Conservation (phyloP, 2,888 invertebrate genomes). For the Morpho deidamia region DNA sequence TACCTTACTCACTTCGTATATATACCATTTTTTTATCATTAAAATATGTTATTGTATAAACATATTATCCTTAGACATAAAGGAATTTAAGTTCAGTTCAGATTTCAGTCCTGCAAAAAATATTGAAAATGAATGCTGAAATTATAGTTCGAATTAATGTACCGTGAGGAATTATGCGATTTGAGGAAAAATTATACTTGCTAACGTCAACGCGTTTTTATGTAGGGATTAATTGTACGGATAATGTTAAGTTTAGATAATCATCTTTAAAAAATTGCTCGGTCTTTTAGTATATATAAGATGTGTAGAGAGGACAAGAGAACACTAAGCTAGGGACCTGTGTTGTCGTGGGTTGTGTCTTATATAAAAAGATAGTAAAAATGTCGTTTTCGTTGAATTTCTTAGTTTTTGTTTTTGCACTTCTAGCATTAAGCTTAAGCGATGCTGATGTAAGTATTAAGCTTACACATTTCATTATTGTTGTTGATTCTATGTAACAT, state of each 20-base stretch:
- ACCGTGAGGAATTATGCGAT: neutral
- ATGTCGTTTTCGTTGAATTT: slow-evolving; percentile 22
- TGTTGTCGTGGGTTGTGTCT: slow-evolving; percentile 9
- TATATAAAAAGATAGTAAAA: slow-evolving; percentile 6
- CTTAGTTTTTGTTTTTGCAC: slow-evolving; percentile 22
- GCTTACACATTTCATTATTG: too few relatives aligned
- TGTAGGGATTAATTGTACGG: slow-evolving; percentile 16
- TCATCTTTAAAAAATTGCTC: slow-evolving; percentile 24
- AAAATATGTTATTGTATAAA: too few relatives aligned
- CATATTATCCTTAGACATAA: too few relatives aligned
- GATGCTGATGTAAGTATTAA: slow-evolving; percentile 25
- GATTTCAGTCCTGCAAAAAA: too few relatives aligned
- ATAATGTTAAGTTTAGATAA: slow-evolving; percentile 27
- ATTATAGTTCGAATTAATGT: neutral
- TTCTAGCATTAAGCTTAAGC: slow-evolving; percentile 26
- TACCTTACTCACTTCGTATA: too few relatives aligned
- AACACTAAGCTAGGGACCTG: slow-evolving; percentile 13
- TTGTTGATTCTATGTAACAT: neutral
- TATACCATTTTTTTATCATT: too few relatives aligned
- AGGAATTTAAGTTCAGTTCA: too few relatives aligned
- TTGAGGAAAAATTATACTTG: neutral
- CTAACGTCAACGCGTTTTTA: slow-evolving; percentile 24
- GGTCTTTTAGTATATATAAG: slow-evolving; percentile 28
- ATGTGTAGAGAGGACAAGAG: slow-evolving; percentile 4
- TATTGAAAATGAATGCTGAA: too few relatives aligned